A percentile compares a stretch with the other conserved stretches of the same genome.
These are phyloP conservation scores for Dorcus parallelipipedus DNA, from an alignment of 2,888 invertebrate genomes.

Conservation along the genomic window DNA sequence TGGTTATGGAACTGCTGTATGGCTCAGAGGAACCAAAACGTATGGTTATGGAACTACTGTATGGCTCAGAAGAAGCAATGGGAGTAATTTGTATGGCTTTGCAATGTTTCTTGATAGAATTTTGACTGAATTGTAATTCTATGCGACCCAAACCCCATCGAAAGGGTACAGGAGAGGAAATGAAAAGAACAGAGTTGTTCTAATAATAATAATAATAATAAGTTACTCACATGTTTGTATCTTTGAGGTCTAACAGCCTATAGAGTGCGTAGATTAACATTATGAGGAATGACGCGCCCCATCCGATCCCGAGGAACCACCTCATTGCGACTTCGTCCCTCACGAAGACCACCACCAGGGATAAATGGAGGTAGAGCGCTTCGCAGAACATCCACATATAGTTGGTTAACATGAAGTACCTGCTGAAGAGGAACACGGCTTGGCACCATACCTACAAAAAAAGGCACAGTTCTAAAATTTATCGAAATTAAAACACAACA, in stretches of 20 bases:
- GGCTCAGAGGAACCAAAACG: too few relatives aligned
- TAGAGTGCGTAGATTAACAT: constrained; percentile 47
- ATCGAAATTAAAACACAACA: too few relatives aligned
- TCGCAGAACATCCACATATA: constrained; percentile 87
- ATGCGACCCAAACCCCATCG: too few relatives aligned
- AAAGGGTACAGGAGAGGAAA: too few relatives aligned
- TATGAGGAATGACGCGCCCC: constrained; percentile 60
- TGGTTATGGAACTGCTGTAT: too few relatives aligned
- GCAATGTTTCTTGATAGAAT: too few relatives aligned
- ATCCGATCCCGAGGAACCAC: constrained; percentile 66
- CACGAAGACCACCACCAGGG: constrained; percentile 74
- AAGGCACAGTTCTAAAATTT: not conserved
- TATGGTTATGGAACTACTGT: too few relatives aligned
- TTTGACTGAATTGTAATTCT: too few relatives aligned
- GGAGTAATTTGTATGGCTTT: too few relatives aligned
- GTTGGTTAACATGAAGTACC: constrained; percentile 73
- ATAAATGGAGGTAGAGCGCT: constrained; percentile 70
- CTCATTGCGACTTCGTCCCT: constrained; percentile 67
- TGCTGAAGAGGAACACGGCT: constrained; percentile 57
- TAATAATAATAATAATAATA: too few relatives aligned
- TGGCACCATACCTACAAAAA: constrained; percentile 66
- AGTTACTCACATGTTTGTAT: constrained; percentile 20
- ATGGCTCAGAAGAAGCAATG: too few relatives aligned
- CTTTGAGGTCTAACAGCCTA: constrained; percentile 21
- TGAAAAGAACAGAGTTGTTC: not conserved